Conservation (phyloP, 2,113 vertebrate species). For the Caranx melampygus region DNA sequence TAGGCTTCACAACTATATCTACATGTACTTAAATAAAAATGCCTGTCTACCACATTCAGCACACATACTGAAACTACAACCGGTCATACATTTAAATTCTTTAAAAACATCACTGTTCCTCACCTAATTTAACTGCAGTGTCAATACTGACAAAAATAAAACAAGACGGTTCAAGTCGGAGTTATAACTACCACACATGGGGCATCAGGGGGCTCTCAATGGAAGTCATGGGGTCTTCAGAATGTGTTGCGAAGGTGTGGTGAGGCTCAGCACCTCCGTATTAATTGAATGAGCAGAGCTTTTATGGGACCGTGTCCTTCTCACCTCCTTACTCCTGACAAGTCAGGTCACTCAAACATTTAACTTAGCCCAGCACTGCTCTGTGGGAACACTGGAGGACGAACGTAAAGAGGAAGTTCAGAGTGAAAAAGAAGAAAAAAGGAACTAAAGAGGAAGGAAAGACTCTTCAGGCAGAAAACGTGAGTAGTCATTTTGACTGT, state of each 20-base stretch:
- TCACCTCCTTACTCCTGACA: conserved; percentile 46
- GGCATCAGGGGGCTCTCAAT: neutral
- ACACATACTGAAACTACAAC: neutral
- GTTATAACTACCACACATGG: neutral
- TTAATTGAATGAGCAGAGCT: conserved; percentile 66
- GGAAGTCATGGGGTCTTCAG: conserved; percentile 64
- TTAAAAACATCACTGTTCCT: neutral
- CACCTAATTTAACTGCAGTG: neutral
- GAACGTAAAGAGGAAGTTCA: conserved; percentile 3
- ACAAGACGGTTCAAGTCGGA: neutral
- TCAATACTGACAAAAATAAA: neutral
- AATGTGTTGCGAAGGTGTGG: conserved; percentile 79
- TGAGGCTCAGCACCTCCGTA: conserved; percentile 68
- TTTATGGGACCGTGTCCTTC: conserved; percentile 51
- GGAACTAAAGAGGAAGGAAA: neutral
- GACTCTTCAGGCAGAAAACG: conserved; percentile 18
- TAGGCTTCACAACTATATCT: neutral
- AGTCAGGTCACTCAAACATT: conserved; percentile 20
- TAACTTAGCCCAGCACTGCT: neutral
- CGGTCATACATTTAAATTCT: neutral
- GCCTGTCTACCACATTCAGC: neutral
- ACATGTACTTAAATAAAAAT: no score
- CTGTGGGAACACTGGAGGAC: conserved; percentile 2
- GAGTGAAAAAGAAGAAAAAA: conserved; percentile 9
- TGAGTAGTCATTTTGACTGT: conserved; percentile 43